Percentiles rank a stretch among this genome's conserved stretches.
These are phyloP conservation scores for Loxodonta africana DNA, from an alignment of 2,113 vertebrate species.

Conservation along the genomic window DNA sequence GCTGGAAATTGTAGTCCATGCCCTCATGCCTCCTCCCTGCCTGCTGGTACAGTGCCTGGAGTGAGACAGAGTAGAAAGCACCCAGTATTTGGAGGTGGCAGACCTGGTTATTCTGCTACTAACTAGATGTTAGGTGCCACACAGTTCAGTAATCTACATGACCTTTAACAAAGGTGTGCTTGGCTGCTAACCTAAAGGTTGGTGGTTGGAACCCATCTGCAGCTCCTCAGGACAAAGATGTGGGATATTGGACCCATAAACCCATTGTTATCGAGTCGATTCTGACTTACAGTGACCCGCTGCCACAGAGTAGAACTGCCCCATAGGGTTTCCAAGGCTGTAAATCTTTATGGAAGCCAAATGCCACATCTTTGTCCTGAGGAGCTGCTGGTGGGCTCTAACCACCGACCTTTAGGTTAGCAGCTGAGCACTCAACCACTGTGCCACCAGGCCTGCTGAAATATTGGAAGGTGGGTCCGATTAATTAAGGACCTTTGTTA, in stretches of 20 bases:
- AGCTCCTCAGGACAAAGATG: neutral
- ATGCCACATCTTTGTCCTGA: neutral
- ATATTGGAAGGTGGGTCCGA: neutral
- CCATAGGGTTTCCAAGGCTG: neutral
- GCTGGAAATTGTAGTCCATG: neutral
- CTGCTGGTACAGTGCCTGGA: neutral
- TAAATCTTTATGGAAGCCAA: neutral
- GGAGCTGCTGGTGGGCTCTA: neutral
- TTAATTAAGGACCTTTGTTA: conserved; percentile 31
- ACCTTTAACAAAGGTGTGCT: neutral
- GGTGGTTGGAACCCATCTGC: too few relatives aligned
- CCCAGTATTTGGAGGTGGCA: neutral
- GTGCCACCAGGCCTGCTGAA: too few relatives aligned
- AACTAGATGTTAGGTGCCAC: neutral
- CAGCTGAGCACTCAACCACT: too few relatives aligned
- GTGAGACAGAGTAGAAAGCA: neutral
- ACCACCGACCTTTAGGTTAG: neutral
- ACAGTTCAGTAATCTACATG: neutral
- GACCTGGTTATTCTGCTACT: neutral
- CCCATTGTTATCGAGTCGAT: neutral
- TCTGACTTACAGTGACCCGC: neutral
- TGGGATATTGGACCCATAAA: neutral
- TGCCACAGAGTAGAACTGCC: neutral
- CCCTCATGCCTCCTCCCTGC: neutral
- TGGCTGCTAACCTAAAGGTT: too few relatives aligned